Evolutionary conservation across 2,113 vertebrate genomes (phyloP), one percentile per base, ranked within the genome.

Genomic region (Scomber colias): DNA sequence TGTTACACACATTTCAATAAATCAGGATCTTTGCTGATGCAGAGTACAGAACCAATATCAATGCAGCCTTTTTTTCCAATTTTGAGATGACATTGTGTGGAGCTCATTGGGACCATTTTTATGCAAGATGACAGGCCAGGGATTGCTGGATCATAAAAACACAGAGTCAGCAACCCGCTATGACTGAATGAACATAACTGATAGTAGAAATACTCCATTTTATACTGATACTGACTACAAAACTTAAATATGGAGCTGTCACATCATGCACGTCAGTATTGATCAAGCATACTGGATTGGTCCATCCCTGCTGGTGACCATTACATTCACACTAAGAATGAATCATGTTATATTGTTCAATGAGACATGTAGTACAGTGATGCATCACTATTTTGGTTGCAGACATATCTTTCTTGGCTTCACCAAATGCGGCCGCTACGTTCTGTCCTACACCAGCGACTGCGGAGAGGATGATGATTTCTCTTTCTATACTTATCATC

Each of bases 391-490:
- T 66, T 82, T 45, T 55, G 49, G 3, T 85, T 91, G 11, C 90
- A 98, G 97, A n/a, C 97, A 99, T 82, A 96, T 98, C 87, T 99
- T 98, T 90, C 92, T 99, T 63, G 97, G 97, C 4, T 99, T 99
- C 77, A 97, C 96, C 40, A 99, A 98, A 92, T 98, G 97, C 0
- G 97, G 97, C 17, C 96, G 97, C 63, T 98, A 97, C 0, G 96
- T 99, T 17, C 92, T 99, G n/a, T 99, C 97, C 57, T 99, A 99
- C 89, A 98, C 97, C 66, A 97, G 96, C 64, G 96, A 95, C 90
- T 96, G 96, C 0, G 95, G 96, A 3, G 96, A 98, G 0, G 97
- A 97, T 0, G 96, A 98, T 0, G 97, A 98, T 65, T 96, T 96
- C 79, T 97, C 96, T 71, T 97, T 97, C 91, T 98, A 97, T 78